Conservation (phyloP, 2,797 vertebrate genomes). For the Centropyge bicolor region DNA sequence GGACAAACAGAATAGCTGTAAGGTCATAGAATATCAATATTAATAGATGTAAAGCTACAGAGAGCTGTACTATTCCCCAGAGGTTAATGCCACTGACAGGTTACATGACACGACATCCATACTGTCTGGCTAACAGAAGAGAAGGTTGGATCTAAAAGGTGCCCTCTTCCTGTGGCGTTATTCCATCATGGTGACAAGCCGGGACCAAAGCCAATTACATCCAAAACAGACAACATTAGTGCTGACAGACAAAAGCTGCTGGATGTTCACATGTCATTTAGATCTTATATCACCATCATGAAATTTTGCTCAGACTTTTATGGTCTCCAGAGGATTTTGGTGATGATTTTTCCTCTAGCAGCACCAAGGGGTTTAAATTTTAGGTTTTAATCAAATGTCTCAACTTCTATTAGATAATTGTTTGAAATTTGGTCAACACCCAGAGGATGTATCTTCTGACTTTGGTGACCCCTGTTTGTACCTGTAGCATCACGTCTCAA, state of each 20-base stretch:
- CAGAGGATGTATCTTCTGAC: not conserved
- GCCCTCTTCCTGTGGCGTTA: slow-evolving; percentile 33
- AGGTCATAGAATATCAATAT: slow-evolving; percentile 78
- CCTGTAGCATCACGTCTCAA: no score
- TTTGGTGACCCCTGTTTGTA: no score
- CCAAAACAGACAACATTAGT: slow-evolving; percentile 2
- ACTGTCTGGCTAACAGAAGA: slow-evolving; percentile 24
- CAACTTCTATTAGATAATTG: not conserved
- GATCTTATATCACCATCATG: not conserved
- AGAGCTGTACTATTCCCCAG: slow-evolving; percentile 43
- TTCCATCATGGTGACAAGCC: slow-evolving; percentile 25
- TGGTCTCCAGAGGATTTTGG: no score
- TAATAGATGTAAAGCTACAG: slow-evolving; percentile 68
- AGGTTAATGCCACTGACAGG: slow-evolving; percentile 67
- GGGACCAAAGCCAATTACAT: slow-evolving; percentile 4
- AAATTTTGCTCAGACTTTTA: no score
- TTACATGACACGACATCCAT: slow-evolving; percentile 54
- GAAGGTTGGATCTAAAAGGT: slow-evolving; percentile 40
- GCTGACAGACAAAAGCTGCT: slow-evolving; percentile 21
- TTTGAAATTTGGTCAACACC: not conserved
- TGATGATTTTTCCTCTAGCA: no score
- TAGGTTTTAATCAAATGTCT: no score
- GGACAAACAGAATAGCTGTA: slow-evolving; percentile 67
- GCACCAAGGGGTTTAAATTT: no score
- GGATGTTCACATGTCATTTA: not conserved